Evolutionary conservation across 2,888 invertebrate genomes (phyloP), one percentile per base, ranked within the genome.

Genomic region (Chymomyza amoena): DNA sequence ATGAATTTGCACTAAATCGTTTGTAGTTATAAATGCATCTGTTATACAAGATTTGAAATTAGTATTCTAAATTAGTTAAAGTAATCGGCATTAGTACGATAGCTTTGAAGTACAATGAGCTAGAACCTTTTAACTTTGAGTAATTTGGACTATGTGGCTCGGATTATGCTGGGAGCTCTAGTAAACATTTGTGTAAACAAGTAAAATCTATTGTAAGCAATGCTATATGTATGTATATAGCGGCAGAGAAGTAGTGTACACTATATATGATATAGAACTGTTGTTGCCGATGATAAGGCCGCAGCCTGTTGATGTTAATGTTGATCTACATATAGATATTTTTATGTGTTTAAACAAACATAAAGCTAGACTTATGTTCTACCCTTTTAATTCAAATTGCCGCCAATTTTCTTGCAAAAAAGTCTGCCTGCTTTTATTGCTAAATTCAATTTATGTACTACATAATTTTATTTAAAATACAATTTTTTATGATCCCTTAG

Each of bases 321-420:
- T 45, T 45, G 39, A 45, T 0, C 13, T 45, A 45, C 39, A 45
- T 45, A 45, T 45, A 45, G 32, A 7, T 32, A 32, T 32, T 45
- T 45, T 6, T 45, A 45, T 45, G 39, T 45, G 39, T 45, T 13
- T 45, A 13, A 13, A 45, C 9, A 45, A 10, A 13, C 6, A 45
- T 13, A 45, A 1, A 45, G 39, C 10, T 45, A 45, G 13, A 45
- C 0, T 45, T 45, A 45, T 4, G 39, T 45, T 45, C 1, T 45
- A 45, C 39, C 36, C 36, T 36, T 9, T 36, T 36, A 36, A 9
- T 9, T 36, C 6, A 75, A 79, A 84, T 84, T 83, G 82, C 82
- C 87, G 85, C 85, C 83, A 78, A 81, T 76, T 77, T 81, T 72
- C 87, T 87, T 81, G 82, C 82, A 82, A 81, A 45, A 45, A 45